Conservation (phyloP, 2,113 vertebrate species). For the Tympanuchus pallidicinctus region DNA sequence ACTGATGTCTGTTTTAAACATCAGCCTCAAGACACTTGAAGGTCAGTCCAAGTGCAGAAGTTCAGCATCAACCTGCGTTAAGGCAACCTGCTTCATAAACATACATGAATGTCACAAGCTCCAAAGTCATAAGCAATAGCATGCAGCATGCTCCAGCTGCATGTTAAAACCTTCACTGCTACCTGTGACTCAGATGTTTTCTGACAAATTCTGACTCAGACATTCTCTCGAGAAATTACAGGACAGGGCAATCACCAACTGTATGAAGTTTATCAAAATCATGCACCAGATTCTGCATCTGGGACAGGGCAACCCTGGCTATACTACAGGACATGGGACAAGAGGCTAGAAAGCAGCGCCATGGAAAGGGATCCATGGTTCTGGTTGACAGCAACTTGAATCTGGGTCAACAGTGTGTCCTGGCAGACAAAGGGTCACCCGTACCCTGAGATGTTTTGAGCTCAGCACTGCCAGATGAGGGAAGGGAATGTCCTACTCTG, state of each 20-base stretch:
- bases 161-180: background rate
- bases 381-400: background rate
- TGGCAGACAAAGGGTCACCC: background rate
- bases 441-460: background rate
- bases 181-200: background rate
- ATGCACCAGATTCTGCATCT: background rate
- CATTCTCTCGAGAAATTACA: background rate
- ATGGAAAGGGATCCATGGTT: background rate
- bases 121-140: background rate
- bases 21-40: fast-evolving
- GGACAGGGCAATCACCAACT: background rate
- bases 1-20: background rate
- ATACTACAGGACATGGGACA: background rate
- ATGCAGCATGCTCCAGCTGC: fast-evolving
- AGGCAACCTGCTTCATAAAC: background rate
- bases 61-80: background rate
- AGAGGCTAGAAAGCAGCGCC: background rate
- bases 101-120: background rate
- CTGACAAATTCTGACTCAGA: background rate
- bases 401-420: background rate
- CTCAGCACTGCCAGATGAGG: background rate
- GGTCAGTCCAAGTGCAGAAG: background rate
- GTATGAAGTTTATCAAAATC: background rate
- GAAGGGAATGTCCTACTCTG: background rate
- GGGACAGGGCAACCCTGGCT: background rate